Conservation (phyloP, 2,888 invertebrate species). For the Peribatodes rhomboidaria region DNA sequence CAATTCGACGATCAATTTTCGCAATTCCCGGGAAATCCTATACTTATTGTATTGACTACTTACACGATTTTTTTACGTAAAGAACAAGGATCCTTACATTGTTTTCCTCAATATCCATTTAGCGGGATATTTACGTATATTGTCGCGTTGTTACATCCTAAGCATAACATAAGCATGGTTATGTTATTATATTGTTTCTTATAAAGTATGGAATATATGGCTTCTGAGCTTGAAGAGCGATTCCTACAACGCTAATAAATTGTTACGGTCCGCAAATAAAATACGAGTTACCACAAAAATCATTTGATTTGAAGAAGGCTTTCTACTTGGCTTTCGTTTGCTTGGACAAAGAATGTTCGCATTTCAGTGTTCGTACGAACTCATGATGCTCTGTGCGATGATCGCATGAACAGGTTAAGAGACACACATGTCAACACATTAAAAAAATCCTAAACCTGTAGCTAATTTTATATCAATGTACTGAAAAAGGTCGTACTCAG, state of each 20-base stretch:
- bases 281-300: neutral
- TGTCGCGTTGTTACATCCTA: neutral
- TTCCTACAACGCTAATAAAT: neutral
- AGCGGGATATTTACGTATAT: constrained; percentile 17
- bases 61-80: constrained; percentile 2
- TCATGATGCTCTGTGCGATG: no score
- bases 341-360: neutral
- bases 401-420: no score
- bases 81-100: neutral
- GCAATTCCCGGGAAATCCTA: neutral
- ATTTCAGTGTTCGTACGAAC: no score
- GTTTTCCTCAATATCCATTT: constrained; percentile 23
- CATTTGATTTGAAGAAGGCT: neutral
- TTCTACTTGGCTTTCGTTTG: no score
- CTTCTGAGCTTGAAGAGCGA: neutral
- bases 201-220: constrained; percentile 1
- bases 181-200: constrained; percentile 4
- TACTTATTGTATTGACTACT: constrained; percentile 1
- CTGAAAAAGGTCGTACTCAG: no score
- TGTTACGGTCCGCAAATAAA: neutral
- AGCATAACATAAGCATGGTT: constrained; percentile 5
- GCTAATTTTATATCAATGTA: no score
- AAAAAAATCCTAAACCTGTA: no score
- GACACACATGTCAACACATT: no score
- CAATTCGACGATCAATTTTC: neutral